Evolutionary conservation across 2,113 vertebrate species (phyloP), one percentile per base, ranked within the genome.

Genomic region (Trochalopteron elliotii): DNA sequence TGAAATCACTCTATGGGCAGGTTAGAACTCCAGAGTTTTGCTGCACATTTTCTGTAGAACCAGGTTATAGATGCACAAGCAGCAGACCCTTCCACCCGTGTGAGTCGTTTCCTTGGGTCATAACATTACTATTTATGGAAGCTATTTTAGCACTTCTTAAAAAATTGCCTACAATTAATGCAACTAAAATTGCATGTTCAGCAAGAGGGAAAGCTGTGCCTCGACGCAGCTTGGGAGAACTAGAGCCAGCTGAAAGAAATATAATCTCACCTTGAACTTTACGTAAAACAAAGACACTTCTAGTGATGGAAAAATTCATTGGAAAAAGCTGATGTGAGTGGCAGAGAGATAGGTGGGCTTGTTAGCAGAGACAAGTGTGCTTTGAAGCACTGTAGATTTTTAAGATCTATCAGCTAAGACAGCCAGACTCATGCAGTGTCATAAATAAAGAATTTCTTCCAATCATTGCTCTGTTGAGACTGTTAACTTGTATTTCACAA

Each of bases 71-170:
- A 50, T 64, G 59, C 40, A 44, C 9, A 60, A 55, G 52, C 5
- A 22, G 27, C 47, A 89, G 83, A 72, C 39, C 60, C 42, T 93
- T 87, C 69, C 64, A 84, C 77, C 80, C 39, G 8, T 11, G 25
- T 14, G 45, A 86, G 63, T 83, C 0, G 1, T 81, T 95, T 94
- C 42, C 47, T 83, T 92, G 89, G 74, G 89, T 93, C 76, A 50
- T 83, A 87, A 70, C 14, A 1, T 70, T 84, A 40, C 87, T 91
- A 93, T 87, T 95, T 95, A 87, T 87, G 69, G 84, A 84, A 78
- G 16, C 24, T 60, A n/a, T 68, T 90, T 94, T 72, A 89, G 57
- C 15, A 84, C 53, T 89, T 61, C 44, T 76, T 79, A 4, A 75
- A 89, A 67, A 82, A 94, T 61, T 82, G 78, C 40, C 74, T 85